Conservation (phyloP, 1,140 invertebrate species). For the Cepaea nemoralis region DNA sequence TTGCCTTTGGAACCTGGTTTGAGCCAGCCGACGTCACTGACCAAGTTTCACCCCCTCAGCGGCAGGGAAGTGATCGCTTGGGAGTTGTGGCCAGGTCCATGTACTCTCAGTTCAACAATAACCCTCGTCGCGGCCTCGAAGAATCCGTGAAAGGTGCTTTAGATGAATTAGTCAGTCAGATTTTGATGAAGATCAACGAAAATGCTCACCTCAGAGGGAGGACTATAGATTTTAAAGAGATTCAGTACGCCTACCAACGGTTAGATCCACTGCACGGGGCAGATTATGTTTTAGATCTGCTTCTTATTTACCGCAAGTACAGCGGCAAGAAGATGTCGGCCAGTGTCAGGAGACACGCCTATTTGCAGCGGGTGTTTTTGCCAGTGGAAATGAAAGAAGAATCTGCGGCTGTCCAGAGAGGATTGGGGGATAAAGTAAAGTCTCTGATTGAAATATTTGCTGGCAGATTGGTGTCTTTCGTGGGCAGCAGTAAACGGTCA, state of each 20-base stretch:
- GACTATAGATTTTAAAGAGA: constrained; percentile 93
- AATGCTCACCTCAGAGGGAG: constrained; percentile 92
- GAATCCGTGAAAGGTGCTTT: constrained; percentile 84
- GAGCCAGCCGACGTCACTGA: constrained; percentile 80
- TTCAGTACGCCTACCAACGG: constrained; percentile 93
- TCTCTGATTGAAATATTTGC: constrained; percentile 38
- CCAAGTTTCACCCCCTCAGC: constrained; percentile 79
- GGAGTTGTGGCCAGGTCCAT: constrained; percentile 84
- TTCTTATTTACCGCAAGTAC: constrained; percentile 93
- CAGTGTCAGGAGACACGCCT: constrained; percentile 91
- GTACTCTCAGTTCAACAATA: constrained; percentile 84
- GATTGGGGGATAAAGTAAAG: constrained; percentile 30
- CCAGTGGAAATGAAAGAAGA: constrained; percentile 66
- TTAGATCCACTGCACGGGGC: constrained; percentile 87
- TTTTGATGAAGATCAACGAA: constrained; percentile 84
- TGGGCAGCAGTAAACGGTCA: constrained; percentile 41
- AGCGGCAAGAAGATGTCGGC: constrained; percentile 91
- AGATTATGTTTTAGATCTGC: constrained; percentile 93
- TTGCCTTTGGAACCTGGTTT: constrained; percentile 65
- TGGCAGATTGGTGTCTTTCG: constrained; percentile 22
- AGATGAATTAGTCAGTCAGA: constrained; percentile 87
- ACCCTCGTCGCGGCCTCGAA: constrained; percentile 88
- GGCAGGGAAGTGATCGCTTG: constrained; percentile 83
- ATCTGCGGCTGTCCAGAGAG: constrained; percentile 42
- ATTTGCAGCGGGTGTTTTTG: constrained; percentile 90